These are phyloP conservation scores for Laupala kohalensis DNA, from an alignment of 1,140 invertebrate genomes.

Conservation along the genomic window DNA sequence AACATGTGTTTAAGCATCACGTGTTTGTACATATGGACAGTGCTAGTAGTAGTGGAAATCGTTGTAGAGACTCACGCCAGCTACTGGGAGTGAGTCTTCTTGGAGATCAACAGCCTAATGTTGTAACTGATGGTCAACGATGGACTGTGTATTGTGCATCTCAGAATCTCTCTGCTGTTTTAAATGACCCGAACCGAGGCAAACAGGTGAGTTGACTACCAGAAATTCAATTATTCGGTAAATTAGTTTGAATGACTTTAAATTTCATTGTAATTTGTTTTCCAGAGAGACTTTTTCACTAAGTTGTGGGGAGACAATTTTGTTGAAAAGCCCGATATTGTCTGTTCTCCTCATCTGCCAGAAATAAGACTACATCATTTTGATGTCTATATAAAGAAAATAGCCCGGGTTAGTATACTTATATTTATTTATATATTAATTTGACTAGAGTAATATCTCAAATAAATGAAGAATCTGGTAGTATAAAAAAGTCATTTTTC, in stretches of 20 bases:
- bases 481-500: neutral
- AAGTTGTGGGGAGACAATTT: slow-evolving; percentile 96
- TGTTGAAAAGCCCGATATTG: slow-evolving; percentile 64
- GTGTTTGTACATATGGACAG: slow-evolving; percentile 21
- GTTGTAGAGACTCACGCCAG: neutral
- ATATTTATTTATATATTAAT: neutral
- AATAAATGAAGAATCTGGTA: neutral
- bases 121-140: slow-evolving; percentile 31
- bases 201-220: slow-evolving; percentile 66
- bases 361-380: slow-evolving; percentile 76
- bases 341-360: slow-evolving; percentile 65
- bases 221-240: too few relatives aligned
- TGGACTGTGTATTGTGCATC: slow-evolving; percentile 71
- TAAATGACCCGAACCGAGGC: slow-evolving; percentile 87
- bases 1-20: slow-evolving; percentile 71
- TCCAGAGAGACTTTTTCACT: slow-evolving; percentile 80
- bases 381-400: slow-evolving; percentile 71
- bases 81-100: slow-evolving; percentile 34
- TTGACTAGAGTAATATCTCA: neutral
- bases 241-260: too few relatives aligned
- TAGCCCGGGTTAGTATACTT: slow-evolving; percentile 32
- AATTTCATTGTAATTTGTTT: too few relatives aligned
- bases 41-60: neutral
- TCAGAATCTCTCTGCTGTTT: slow-evolving; percentile 89
- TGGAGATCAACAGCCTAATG: slow-evolving; percentile 5